These are phyloP conservation scores for Chymomyza procnemis DNA, from an alignment of 2,888 invertebrate genomes.

Conservation along the genomic window DNA sequence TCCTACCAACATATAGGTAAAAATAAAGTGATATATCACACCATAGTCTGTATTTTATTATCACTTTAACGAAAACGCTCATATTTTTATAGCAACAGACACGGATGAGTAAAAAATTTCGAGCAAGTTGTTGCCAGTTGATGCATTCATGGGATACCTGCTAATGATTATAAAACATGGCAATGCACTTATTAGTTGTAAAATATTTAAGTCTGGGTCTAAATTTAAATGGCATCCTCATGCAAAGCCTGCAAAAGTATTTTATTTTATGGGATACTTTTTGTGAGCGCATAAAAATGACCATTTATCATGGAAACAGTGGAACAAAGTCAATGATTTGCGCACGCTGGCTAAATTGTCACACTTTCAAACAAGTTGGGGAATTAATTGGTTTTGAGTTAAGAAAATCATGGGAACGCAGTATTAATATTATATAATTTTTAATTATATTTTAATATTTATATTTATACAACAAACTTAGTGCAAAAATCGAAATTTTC, in stretches of 20 bases:
- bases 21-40: slow-evolving; percentile 52
- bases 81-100: background rate
- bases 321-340: too few relatives aligned
- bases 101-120: slow-evolving; percentile 25
- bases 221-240: slow-evolving; percentile 26
- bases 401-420: too few relatives aligned
- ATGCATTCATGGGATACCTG: slow-evolving; percentile 41
- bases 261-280: slow-evolving; percentile 45
- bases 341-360: too few relatives aligned
- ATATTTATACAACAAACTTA: too few relatives aligned
- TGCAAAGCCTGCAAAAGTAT: slow-evolving; percentile 28
- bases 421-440: too few relatives aligned
- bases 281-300: slow-evolving; percentile 17
- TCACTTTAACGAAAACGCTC: slow-evolving; percentile 36
- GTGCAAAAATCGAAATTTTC: too few relatives aligned
- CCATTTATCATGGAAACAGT: background rate
- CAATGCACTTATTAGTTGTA: slow-evolving; percentile 36
- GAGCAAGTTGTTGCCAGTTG: slow-evolving; percentile 45
- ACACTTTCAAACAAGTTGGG: too few relatives aligned
- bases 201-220: slow-evolving; percentile 26
- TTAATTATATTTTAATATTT: too few relatives aligned
- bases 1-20: background rate
- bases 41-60: slow-evolving; percentile 58
- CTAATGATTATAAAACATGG: slow-evolving; percentile 50
- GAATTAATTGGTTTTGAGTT: too few relatives aligned